Evolutionary conservation across 1,140 invertebrate species (phyloP).

Genomic region (Microplitis demolitor): DNA sequence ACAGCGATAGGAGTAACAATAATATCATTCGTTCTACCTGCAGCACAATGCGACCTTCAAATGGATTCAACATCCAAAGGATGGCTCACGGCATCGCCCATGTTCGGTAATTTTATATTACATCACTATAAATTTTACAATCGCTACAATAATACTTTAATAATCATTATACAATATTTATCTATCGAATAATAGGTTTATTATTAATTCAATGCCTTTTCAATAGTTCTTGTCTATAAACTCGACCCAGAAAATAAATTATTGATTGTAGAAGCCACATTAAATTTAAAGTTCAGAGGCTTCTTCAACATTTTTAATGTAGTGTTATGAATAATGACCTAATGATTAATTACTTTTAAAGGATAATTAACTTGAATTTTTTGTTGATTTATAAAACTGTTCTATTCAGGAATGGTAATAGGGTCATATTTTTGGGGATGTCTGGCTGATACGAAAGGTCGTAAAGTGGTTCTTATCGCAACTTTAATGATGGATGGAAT

Average conservation of each 20-base stretch:
- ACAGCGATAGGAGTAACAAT: slow-evolving; percentile 86
- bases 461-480: slow-evolving; percentile 75
- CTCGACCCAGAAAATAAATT: slow-evolving; percentile 15
- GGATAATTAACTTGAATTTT: background rate
- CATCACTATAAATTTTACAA: background rate
- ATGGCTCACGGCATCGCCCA: slow-evolving; percentile 75
- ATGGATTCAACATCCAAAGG: slow-evolving; percentile 78
- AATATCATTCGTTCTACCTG: slow-evolving; percentile 77
- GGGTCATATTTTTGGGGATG: slow-evolving; percentile 91
- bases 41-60: slow-evolving; percentile 75
- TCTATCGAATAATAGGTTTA: background rate
- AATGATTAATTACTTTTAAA: background rate
- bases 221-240: background rate
- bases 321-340: background rate
- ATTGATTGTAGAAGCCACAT: slow-evolving; percentile 18
- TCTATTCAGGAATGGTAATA: slow-evolving; percentile 77
- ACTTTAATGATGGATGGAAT: slow-evolving; percentile 79
- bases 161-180: no score
- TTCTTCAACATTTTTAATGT: background rate
- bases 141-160: background rate
- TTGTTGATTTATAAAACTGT: slow-evolving; percentile 4
- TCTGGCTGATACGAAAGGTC: slow-evolving; percentile 80
- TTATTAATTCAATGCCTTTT: background rate
- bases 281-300: slow-evolving; percentile 6
- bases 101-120: slow-evolving; percentile 64